Percentiles rank a stretch among this genome's conserved stretches.
Conservation (phyloP, 2,113 vertebrate species). For the Pan paniscus region DNA sequence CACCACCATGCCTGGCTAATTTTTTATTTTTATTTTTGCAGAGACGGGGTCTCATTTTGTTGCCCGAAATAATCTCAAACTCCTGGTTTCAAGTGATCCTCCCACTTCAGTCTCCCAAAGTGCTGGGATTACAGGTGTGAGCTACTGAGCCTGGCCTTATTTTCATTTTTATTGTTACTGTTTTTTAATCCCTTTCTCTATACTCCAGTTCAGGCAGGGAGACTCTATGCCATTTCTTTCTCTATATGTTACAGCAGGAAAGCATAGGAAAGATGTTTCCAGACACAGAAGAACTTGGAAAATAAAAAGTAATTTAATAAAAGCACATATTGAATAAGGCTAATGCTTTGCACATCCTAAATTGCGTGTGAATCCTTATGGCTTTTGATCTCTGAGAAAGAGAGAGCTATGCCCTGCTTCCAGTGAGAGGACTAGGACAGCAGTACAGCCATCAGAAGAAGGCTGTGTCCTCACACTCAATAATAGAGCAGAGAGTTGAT, state of each 20-base stretch:
- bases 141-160: no score
- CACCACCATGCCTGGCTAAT: no score
- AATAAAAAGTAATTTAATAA: background rate
- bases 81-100: no score
- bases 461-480: background rate
- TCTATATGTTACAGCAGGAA: background rate
- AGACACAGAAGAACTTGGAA: background rate
- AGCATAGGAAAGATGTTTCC: background rate
- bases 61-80: no score
- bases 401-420: accelerated
- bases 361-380: background rate
- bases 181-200: background rate
- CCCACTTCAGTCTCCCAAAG: no score
- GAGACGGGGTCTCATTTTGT: no score
- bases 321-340: background rate
- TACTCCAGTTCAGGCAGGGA: background rate
- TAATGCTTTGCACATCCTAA: background rate
- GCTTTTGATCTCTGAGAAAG: background rate
- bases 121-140: no score
- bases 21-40: no score
- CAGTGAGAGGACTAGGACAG: background rate
- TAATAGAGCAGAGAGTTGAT: background rate
- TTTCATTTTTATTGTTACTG: no score
- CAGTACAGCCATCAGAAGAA: background rate
- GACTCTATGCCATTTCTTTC: background rate